Evolutionary conservation across 2,113 vertebrate genomes (phyloP).

Genomic region (Marcusenius ussheri): DNA sequence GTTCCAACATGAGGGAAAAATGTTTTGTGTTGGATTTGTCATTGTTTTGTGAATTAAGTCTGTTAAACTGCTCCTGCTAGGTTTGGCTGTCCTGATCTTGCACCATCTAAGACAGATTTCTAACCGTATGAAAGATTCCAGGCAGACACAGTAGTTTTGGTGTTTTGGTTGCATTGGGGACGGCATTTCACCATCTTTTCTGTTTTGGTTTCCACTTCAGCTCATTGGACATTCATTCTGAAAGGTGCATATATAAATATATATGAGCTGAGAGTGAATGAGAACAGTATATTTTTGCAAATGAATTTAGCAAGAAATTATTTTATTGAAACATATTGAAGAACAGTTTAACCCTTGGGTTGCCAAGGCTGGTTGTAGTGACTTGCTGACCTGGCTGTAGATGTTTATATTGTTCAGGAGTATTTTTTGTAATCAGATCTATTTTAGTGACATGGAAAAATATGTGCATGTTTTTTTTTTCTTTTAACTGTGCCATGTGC

Average conservation of each 20-base stretch:
- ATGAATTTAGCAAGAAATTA: background rate
- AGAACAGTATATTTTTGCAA: conserved; percentile 18
- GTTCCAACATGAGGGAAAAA: background rate
- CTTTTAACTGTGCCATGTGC: conserved; percentile 2
- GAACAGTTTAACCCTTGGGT: conserved; percentile 6
- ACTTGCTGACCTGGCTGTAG: conserved; percentile 10
- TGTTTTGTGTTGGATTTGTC: background rate
- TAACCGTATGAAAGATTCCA: background rate
- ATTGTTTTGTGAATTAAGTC: background rate
- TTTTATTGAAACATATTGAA: conserved; percentile 13
- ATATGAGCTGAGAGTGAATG: background rate
- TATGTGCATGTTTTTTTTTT: conserved; percentile 13
- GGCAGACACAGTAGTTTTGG: background rate
- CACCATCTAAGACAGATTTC: background rate
- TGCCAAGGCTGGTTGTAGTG: background rate
- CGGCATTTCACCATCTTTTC: background rate
- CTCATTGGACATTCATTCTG: background rate
- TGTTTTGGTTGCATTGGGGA: background rate
- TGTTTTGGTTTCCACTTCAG: background rate
- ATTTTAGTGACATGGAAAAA: conserved; percentile 19
- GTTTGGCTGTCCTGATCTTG: background rate
- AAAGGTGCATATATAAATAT: conserved; percentile 3
- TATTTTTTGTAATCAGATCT: conserved; percentile 22
- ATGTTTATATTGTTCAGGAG: conserved; percentile 19
- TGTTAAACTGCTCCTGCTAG: background rate